phyloP scores from a whole-genome alignment of 2,888 invertebrate species.

The Xestoiulus laeticollis region DNA sequence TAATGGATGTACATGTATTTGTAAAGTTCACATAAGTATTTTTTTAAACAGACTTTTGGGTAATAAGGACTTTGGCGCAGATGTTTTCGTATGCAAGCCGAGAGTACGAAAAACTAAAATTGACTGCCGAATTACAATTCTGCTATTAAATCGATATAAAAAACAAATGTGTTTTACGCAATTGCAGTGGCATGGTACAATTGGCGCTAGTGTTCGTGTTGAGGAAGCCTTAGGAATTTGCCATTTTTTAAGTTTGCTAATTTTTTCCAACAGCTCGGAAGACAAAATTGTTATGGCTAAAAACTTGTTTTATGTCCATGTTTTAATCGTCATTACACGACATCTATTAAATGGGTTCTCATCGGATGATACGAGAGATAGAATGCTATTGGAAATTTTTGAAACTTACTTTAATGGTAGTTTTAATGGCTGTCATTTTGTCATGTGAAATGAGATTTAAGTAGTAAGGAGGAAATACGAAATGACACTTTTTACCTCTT shows the following conservation, averaged over 20 bases:
- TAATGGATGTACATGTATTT: too few relatives aligned
- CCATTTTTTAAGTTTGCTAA: neutral
- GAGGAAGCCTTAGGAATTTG: neutral
- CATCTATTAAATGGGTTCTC: neutral
- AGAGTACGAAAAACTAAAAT: neutral
- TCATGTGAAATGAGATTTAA: neutral
- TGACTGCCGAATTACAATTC: neutral
- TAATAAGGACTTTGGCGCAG: too few relatives aligned
- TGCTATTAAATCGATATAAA: neutral
- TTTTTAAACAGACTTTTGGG: too few relatives aligned
- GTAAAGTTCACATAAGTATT: too few relatives aligned
- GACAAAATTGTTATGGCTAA: neutral
- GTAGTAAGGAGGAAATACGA: neutral
- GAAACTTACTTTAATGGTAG: neutral
- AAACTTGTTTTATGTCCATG: conserved; percentile 9
- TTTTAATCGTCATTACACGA: neutral
- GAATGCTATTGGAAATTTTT: neutral
- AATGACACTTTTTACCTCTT: too few relatives aligned
- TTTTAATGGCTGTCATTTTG: neutral
- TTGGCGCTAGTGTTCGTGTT: neutral
- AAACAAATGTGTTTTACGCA: neutral
- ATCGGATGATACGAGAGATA: neutral
- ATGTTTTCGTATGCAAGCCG: neutral
- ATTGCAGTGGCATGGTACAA: neutral
- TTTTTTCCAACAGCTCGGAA: neutral